Conservation (phyloP, 2,113 vertebrate species). For the Hippocampus barbouri region DNA sequence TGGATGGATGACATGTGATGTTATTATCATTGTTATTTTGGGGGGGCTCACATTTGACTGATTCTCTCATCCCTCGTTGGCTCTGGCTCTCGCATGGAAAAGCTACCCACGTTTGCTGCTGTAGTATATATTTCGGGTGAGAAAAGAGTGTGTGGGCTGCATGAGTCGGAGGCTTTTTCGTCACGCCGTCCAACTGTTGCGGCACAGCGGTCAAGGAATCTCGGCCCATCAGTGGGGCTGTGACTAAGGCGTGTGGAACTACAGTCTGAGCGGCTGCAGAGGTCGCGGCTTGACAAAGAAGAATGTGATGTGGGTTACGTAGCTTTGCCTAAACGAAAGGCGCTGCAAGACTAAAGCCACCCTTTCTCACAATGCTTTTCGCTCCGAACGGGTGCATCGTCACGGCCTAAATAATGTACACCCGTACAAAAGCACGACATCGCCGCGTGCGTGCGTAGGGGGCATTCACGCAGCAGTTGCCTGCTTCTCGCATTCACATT, state of each 20-base stretch:
- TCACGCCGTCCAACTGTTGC: conserved; percentile 2
- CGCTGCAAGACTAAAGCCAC: not conserved
- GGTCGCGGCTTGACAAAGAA: not conserved
- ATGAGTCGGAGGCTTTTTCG: not conserved
- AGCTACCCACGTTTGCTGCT: not conserved
- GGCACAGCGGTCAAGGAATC: not conserved
- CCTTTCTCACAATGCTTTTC: not conserved
- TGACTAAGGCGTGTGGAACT: not conserved
- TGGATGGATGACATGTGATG: not conserved
- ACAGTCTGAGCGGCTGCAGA: not conserved
- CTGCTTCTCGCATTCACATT: too few species aligned
- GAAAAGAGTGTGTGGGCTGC: not conserved
- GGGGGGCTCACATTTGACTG: not conserved
- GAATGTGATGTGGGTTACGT: not conserved
- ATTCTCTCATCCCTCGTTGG: not conserved
- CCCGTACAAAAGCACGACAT: too few species aligned
- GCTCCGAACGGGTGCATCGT: too few species aligned
- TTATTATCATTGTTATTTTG: not conserved
- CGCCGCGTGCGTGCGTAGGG: too few species aligned
- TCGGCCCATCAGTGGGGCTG: not conserved
- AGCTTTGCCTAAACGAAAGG: not conserved
- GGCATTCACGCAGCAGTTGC: too few species aligned
- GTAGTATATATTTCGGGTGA: not conserved
- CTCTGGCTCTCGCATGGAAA: not conserved
- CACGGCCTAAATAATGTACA: too few species aligned